Evolutionary conservation across 2,888 invertebrate species (phyloP).

Genomic region (Nezara viridula): DNA sequence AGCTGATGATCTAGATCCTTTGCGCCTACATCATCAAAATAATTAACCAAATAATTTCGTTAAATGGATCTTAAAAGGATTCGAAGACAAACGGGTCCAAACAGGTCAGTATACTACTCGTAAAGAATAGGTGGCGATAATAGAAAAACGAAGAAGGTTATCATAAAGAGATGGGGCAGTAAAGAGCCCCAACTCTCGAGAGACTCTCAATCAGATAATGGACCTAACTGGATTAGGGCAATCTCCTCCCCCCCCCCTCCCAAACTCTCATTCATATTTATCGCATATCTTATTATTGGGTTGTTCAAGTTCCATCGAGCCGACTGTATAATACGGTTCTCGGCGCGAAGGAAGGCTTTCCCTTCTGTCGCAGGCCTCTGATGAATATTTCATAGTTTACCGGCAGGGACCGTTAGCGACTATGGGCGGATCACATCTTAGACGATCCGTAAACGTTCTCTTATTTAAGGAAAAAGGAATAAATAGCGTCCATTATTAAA

Average conservation of each 20-base stretch:
- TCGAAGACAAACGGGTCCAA: neutral
- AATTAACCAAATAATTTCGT: no score
- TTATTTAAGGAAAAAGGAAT: no score
- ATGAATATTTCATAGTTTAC: slow-evolving; percentile 3
- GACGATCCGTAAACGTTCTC: no score
- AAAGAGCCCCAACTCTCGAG: neutral
- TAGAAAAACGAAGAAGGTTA: neutral
- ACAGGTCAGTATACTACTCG: neutral
- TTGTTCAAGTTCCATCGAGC: neutral
- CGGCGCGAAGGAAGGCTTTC: neutral
- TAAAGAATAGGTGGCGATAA: neutral
- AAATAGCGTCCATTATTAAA: no score
- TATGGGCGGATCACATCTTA: no score
- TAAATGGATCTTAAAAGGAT: no score
- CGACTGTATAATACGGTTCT: neutral
- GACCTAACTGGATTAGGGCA: neutral
- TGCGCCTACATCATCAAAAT: no score
- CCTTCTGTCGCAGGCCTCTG: neutral
- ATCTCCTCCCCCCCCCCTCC: neutral
- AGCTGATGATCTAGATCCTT: no score
- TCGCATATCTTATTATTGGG: slow-evolving; percentile 14
- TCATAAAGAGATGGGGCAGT: slow-evolving; percentile 16
- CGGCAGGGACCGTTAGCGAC: neutral
- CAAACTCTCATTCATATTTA: slow-evolving; percentile 25
- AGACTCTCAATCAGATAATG: neutral